phyloP scores from a whole-genome alignment of 2,888 invertebrate genomes.

The Cylloceria caligata region DNA sequence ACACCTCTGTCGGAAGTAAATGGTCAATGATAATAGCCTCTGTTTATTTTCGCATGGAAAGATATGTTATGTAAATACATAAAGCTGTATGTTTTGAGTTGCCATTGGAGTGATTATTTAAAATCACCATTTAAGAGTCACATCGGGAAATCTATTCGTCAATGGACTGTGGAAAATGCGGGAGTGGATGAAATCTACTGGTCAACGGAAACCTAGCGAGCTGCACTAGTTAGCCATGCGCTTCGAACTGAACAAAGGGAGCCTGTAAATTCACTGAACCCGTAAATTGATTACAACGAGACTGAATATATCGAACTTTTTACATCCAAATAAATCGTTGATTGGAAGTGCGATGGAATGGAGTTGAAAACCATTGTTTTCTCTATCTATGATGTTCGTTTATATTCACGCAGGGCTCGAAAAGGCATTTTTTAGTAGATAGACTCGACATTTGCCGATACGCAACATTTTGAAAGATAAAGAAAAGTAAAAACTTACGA shows the following conservation, averaged over 20 bases:
- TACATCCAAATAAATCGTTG: neutral
- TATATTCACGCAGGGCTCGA: neutral
- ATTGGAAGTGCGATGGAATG: neutral
- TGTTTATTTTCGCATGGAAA: no score
- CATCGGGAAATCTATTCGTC: neutral
- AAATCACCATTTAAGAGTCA: neutral
- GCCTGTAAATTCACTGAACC: neutral
- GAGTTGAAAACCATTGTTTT: neutral
- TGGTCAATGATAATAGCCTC: neutral
- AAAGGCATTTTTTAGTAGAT: neutral
- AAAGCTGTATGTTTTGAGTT: no score
- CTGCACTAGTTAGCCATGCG: conserved; percentile 9
- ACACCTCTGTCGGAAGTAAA: conserved; percentile 17
- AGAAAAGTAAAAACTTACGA: neutral
- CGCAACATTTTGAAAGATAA: neutral
- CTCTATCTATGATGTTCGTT: neutral
- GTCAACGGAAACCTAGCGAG: neutral
- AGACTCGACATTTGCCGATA: neutral
- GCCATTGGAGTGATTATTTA: neutral
- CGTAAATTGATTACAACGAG: conserved; percentile 3
- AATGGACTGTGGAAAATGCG: neutral
- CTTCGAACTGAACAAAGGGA: conserved; percentile 6
- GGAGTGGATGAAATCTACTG: neutral
- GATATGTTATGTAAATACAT: neutral
- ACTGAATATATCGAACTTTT: neutral